These are phyloP conservation scores for Amphilophus citrinellus DNA, from an alignment of 2,113 vertebrate genomes.

Conservation along the genomic window DNA sequence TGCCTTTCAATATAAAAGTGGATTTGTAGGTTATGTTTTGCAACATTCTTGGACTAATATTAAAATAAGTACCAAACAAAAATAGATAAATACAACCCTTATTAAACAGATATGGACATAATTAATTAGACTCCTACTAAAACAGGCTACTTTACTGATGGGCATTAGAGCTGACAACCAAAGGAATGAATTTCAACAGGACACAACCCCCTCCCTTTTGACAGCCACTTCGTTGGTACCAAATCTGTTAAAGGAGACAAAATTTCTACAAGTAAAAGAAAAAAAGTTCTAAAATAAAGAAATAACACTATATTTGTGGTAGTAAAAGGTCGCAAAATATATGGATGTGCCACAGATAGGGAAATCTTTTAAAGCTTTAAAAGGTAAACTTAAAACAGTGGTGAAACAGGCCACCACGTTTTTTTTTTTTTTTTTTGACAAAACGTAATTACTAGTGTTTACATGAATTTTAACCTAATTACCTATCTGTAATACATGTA, in stretches of 20 bases:
- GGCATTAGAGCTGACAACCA: too few relatives aligned
- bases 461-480: not conserved
- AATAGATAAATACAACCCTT: not conserved
- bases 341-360: not conserved
- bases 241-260: not conserved
- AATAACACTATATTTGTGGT: not conserved
- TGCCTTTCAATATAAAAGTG: conserved; percentile 41
- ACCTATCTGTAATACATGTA: too few relatives aligned
- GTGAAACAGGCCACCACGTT: not conserved
- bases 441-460: not conserved
- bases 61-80: not conserved
- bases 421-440: not conserved
- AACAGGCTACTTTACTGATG: not conserved
- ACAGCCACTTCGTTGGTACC: not conserved
- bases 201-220: not conserved
- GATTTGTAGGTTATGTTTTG: not conserved
- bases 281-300: not conserved
- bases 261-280: not conserved
- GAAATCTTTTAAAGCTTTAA: not conserved
- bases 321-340: not conserved
- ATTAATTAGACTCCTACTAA: not conserved
- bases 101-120: not conserved
- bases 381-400: not conserved
- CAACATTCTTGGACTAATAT: not conserved
- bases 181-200: not conserved